Conservation (phyloP, 2,797 vertebrate species). For the Eulemur rubriventer region DNA sequence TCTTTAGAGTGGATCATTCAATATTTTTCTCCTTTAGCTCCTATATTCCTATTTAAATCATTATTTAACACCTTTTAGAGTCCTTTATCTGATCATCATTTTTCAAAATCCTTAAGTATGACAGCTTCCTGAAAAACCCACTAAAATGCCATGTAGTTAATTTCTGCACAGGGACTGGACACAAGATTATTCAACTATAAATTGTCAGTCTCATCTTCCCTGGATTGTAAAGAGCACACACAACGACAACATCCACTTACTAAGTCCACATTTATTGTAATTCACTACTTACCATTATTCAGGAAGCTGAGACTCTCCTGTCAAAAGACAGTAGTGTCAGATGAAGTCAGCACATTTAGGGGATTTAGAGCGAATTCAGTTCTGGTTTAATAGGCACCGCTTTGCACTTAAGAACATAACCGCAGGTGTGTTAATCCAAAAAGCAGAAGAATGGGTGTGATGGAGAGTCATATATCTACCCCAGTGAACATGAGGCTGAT, state of each 20-base stretch:
- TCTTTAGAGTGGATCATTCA: slow-evolving; percentile 32
- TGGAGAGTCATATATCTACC: not conserved
- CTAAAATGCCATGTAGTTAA: slow-evolving; percentile 58
- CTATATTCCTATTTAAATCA: slow-evolving; percentile 54
- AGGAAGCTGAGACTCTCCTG: not conserved
- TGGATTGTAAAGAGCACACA: not conserved
- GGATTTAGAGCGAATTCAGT: not conserved
- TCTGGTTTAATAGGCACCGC: not conserved
- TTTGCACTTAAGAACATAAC: not conserved
- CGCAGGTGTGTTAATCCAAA: not conserved
- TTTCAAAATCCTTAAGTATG: slow-evolving; percentile 51
- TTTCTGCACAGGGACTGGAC: slow-evolving; percentile 44
- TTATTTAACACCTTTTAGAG: slow-evolving; percentile 55
- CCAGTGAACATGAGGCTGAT: not conserved
- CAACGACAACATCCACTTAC: not conserved
- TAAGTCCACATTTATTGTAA: slow-evolving; percentile 3
- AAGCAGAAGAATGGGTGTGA: not conserved
- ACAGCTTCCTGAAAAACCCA: slow-evolving; percentile 51
- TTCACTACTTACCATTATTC: not conserved
- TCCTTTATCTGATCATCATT: slow-evolving; percentile 60
- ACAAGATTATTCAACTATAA: slow-evolving; percentile 38
- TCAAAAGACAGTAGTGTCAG: not conserved
- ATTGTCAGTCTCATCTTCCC: not conserved
- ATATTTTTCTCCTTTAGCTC: not conserved
- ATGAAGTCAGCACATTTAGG: slow-evolving; percentile 33